These are phyloP conservation scores for Baryphthengus martii DNA, from an alignment of 2,113 vertebrate species.

Conservation along the genomic window DNA sequence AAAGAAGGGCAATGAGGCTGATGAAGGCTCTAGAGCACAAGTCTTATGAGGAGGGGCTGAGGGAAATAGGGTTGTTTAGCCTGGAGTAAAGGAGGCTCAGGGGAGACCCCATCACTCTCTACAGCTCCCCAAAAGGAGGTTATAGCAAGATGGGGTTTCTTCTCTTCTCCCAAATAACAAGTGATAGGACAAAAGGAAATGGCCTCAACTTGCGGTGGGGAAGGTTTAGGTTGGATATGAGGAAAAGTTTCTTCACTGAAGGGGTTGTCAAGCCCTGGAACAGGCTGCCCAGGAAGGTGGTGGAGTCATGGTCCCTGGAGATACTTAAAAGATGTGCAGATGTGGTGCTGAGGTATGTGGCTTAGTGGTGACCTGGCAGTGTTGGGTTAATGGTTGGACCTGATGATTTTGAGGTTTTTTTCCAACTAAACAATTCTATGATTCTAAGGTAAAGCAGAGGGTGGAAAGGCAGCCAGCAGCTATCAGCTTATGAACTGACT, in stretches of 20 bases:
- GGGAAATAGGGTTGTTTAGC: not conserved
- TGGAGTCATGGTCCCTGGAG: not conserved
- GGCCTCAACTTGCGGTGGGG: not conserved
- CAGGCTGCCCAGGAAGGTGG: not conserved
- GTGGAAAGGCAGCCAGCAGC: not conserved
- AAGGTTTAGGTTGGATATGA: not conserved
- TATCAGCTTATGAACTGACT: not conserved
- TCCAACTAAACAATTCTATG: not conserved
- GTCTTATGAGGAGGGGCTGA: not conserved
- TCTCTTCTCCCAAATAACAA: not conserved
- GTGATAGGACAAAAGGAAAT: not conserved
- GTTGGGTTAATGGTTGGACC: not conserved
- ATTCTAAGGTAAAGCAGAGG: not conserved
- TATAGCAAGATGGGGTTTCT: not conserved
- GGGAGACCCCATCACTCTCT: not conserved
- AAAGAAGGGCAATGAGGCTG: not conserved
- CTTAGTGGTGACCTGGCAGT: not conserved
- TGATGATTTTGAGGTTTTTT: not conserved
- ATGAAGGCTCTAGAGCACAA: not conserved
- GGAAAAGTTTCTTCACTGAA: not conserved
- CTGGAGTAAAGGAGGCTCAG: not conserved
- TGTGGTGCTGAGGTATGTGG: not conserved
- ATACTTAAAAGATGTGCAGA: not conserved
- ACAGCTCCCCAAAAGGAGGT: not conserved
- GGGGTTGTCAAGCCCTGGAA: not conserved